Base-by-base conservation (phyloP, 2,888 invertebrate species). In the Lomographa bimaculata region DNA sequence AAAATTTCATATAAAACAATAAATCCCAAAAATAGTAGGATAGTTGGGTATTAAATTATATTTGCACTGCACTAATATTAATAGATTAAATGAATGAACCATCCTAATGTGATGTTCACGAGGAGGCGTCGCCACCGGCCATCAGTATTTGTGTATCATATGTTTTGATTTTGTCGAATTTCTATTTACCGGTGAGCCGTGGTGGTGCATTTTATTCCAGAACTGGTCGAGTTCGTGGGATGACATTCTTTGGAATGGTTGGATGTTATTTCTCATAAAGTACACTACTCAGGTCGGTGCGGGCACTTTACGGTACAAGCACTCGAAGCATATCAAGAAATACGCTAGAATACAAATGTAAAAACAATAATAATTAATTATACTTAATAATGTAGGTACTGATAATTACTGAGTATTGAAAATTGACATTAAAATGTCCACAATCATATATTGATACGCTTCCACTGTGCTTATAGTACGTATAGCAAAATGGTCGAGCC, bases 61-160 rank as follows among this genome's bases (percentile, higher is more conserved):
- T 61, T 51, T 60, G 72, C 75, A 77, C 74, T 69, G 71, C 78
- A 79, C 77, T 70, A 58, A 57, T 20, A n/a, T n/a, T n/a, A 54
- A 62, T 73, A 79, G 69, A 55, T 57, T 73, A 75, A 69, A 66
- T 62, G 50, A 51, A 59, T 54, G 28, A 60, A 57, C 47, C 52
- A 52, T 58, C 54, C 29, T 53, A 43, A 54, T 47, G 49, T 52
- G 33, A 50, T 54, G 54, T 11, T 24, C 40, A 24, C 28, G 40
- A 34, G 32, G 26, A 34, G 30, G 12, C 32, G 28, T 57, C 60
- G 60, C 63, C 54, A 57, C 47, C 52, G 39, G 52, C 54, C 45
- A 10, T 33, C 52, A 53, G 52, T 58, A 54, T 58, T 60, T 64
- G 54, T 61, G 54, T 65, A 61, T 44, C 41, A 57, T 53, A 49